Evolutionary conservation across 2,797 vertebrate species (phyloP).

Genomic region (Dendrocincla tyrannina): DNA sequence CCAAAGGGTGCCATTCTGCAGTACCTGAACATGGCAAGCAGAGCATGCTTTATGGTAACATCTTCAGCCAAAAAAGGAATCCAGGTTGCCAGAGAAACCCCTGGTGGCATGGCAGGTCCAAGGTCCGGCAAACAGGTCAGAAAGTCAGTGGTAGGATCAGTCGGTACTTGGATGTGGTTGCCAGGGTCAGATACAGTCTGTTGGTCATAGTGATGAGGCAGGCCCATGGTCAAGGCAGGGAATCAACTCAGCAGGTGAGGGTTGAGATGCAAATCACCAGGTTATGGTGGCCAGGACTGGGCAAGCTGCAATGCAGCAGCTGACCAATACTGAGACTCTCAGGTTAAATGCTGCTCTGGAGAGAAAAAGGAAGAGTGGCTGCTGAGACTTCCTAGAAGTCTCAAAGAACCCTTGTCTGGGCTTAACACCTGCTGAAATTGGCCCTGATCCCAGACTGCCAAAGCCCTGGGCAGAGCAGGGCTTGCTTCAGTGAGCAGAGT

Average conservation of each 20-base stretch:
- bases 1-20: background rate
- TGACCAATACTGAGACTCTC: background rate
- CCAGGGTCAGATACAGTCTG: too few species aligned
- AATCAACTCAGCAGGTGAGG: background rate
- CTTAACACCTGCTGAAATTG: background rate
- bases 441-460: background rate
- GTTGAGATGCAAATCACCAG: background rate
- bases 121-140: background rate
- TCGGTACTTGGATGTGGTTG: background rate
- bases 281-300: background rate
- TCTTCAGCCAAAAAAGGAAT: background rate
- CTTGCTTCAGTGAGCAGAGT: background rate
- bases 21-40: background rate
- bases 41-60: background rate
- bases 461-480: rapidly evolving
- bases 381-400: background rate
- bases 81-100: background rate
- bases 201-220: background rate
- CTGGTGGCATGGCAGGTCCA: rapidly evolving
- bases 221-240: background rate
- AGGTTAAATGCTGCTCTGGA: background rate
- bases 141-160: too few species aligned
- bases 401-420: background rate
- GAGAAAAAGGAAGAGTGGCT: background rate
- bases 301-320: rapidly evolving